Conservation (phyloP, 2,888 invertebrate genomes). For the Allolobophora icterica region DNA sequence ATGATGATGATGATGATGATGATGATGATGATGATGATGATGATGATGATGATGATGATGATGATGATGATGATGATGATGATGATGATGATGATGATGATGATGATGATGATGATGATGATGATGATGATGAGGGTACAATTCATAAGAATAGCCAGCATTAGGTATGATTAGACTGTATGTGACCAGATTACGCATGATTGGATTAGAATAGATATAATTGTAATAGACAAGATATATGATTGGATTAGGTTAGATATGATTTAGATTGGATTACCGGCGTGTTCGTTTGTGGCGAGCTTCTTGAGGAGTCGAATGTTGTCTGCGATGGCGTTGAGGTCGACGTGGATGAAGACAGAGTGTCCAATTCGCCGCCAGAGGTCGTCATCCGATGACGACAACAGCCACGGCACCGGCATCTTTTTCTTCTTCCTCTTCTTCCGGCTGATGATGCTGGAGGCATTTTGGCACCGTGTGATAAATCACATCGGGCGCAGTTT, state of each 20-base stretch:
- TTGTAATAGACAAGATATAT: too few relatives aligned
- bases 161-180: not conserved
- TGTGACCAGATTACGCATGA: not conserved
- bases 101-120: too few relatives aligned
- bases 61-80: too few relatives aligned
- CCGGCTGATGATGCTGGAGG: too few relatives aligned
- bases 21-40: not conserved
- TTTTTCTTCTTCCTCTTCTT: not conserved
- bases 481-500: too few relatives aligned
- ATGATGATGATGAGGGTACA: not conserved
- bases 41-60: not conserved
- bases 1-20: not conserved
- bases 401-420: not conserved
- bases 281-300: constrained; percentile 41
- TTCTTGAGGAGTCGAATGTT: constrained; percentile 49
- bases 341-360: constrained; percentile 48
- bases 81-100: too few relatives aligned
- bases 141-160: too few relatives aligned
- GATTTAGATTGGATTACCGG: not conserved
- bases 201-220: not conserved
- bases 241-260: not conserved
- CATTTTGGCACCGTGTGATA: too few relatives aligned
- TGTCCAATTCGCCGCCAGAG: constrained; percentile 27
- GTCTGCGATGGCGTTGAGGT: constrained; percentile 49
- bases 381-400: constrained; percentile 21